Base-by-base conservation (phyloP, 2,888 invertebrate genomes). In the Carpatolechia fugitivella region DNA sequence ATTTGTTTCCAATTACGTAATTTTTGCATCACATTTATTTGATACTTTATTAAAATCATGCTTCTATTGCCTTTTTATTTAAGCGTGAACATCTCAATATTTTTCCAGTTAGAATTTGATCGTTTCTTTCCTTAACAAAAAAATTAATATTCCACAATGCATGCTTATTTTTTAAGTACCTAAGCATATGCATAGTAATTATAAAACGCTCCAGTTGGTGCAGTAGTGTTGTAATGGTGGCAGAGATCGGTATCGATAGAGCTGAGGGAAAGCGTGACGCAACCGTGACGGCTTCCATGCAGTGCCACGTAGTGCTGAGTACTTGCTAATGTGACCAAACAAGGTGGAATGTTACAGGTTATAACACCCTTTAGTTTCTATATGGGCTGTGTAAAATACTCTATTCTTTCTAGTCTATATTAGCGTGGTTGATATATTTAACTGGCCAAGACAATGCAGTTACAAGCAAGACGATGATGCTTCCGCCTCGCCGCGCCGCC, bases 211-310 rank as follows among this genome's bases (percentile, higher is more conserved):
- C 41, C 41, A 52, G 31, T 52, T 31, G n/a, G 41, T 20, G 16
- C 14, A 14, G 41, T 16, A 20, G 41, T 36, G 29, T 46, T 44
- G 33, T 29, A 55, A 46, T 48, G n/a, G 16, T 24, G 13, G 44
- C 11, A 24, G 54, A 57, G 51, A 52, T 52, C 29, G 14, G 54
- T 54, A 44, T 47, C 33, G 40, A 52, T 30, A 48, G 46, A 47
- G 56, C 53, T 31, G 46, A 44, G 64, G 60, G 64, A 64, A 63
- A 63, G 60, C 64, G 62, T 55, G 56, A 52, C 55, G 55, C 56
- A 14, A 57, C 50, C 59, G 60, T 64, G 61, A 64, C 64, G 59
- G 52, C 54, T 63, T 61, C 63, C 64, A 62, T 14, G 14, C 36
- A n/a, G n/a, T 36, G n/a, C 24, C 24, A 59, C 59, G 55, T 51